Evolutionary conservation across 2,888 invertebrate species (phyloP), one percentile per base, ranked within the genome.

Genomic region (Oasisia sp.): DNA sequence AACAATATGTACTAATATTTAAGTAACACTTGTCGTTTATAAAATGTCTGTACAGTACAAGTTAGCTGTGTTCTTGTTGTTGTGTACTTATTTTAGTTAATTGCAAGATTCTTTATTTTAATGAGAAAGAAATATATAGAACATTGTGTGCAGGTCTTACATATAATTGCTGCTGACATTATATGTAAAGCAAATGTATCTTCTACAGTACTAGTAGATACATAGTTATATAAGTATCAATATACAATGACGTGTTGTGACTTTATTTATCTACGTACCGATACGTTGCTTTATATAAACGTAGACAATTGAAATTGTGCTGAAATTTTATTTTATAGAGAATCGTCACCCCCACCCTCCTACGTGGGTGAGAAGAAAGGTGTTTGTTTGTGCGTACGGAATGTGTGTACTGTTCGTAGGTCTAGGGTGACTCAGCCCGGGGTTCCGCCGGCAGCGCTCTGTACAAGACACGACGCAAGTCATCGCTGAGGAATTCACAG

Each of bases 401-500:
- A 74, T 74, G 74, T 74, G 3, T 50, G 50, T 50, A 11, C 50
- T 1, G 1, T 50, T 27, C 74, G 74, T 74, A n/a, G n/a, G 27
- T n/a, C 7, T 74, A 74, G 27, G 27, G 74, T 74, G 74, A 74
- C 74, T 74, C 74, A 74, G 19, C 19, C 27, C 74, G 74, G 27
- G 74, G 74, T 74, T 74, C 74, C 27, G 74, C 74, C 7, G n/a
- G 74, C 74, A n/a, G 27, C 27, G 2, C 27, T 27, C 19, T 19
- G 7, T 74, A 74, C 74, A 74, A 74, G 74, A 74, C 4, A 56
- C 74, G 0, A 7, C 27, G 27, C 74, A 74, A n/a, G n/a, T 74
- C 74, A 74, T 74, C 74, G 74, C 74, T 27, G 74, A 74, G 74
- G 74, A 74, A 74, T 74, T 74, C 74, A 74, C 74, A 27, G 74